A percentile compares a stretch with the other conserved stretches of the same genome.
Conservation (phyloP, 2,797 vertebrate species). For the Sebastiscus albofasciatus region DNA sequence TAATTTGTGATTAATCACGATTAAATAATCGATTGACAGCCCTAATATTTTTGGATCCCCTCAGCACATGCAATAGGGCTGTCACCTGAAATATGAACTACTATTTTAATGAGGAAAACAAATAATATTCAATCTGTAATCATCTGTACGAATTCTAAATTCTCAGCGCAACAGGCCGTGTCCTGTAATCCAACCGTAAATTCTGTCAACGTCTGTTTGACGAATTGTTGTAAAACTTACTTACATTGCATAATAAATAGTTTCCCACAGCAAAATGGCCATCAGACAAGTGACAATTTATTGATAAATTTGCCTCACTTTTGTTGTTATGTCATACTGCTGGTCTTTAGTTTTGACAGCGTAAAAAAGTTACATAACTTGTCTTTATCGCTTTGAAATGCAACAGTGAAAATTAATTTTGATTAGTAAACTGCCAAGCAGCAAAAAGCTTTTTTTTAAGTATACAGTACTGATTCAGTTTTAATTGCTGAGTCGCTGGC, state of each 20-base stretch:
- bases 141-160: background rate
- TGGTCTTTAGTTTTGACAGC: background rate
- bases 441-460: background rate
- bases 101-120: background rate
- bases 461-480: background rate
- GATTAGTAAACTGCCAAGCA: background rate
- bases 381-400: background rate
- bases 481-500: background rate
- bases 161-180: background rate
- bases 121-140: background rate
- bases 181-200: background rate
- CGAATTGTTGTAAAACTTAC: background rate
- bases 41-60: too few species aligned
- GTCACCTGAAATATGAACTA: background rate
- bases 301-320: background rate
- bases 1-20: too few species aligned
- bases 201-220: background rate
- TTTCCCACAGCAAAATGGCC: background rate
- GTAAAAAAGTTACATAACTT: background rate
- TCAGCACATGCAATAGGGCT: background rate
- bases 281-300: background rate
- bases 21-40: too few species aligned
- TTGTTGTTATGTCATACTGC: background rate
- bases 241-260: background rate
- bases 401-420: background rate